Conservation (phyloP, 2,797 vertebrate species). For the Phataginus tricuspis region DNA sequence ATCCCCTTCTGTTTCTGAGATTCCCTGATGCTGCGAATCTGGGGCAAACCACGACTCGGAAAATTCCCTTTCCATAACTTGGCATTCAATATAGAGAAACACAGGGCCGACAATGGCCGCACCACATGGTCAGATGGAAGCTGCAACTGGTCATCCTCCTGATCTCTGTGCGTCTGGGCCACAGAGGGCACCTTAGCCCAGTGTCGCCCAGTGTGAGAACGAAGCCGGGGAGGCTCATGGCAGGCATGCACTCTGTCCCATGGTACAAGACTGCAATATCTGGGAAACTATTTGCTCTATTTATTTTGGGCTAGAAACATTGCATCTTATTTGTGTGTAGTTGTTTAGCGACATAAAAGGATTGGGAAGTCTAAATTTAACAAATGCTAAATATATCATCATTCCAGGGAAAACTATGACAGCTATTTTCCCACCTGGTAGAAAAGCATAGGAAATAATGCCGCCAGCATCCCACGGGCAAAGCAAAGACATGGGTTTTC, state of each 20-base stretch:
- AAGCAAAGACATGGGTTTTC: rapidly evolving
- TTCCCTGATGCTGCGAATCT: not conserved
- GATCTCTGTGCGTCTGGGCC: not conserved
- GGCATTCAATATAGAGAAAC: not conserved
- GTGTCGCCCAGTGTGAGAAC: slow-evolving; percentile 39
- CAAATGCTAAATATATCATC: slow-evolving; percentile 76
- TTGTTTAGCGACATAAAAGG: slow-evolving; percentile 58
- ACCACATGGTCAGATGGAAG: not conserved
- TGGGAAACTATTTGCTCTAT: slow-evolving; percentile 78
- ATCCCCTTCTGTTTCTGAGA: not conserved
- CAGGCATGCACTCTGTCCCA: not conserved
- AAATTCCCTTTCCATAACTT: not conserved
- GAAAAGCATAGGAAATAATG: slow-evolving; percentile 63
- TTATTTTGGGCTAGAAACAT: slow-evolving; percentile 69
- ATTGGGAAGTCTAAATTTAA: slow-evolving; percentile 81
- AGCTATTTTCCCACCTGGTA: slow-evolving; percentile 75
- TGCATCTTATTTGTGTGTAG: slow-evolving; percentile 31
- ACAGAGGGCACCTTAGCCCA: not conserved
- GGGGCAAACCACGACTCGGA: not conserved
- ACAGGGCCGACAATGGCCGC: no score
- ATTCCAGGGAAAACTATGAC: slow-evolving; percentile 70
- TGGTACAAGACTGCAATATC: not conserved
- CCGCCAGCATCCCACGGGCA: slow-evolving; percentile 42
- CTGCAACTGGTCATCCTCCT: rapidly evolving
- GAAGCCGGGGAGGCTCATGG: rapidly evolving